These are phyloP conservation scores for Nomada fabriciana DNA, from an alignment of 2,888 invertebrate species.

Conservation along the genomic window DNA sequence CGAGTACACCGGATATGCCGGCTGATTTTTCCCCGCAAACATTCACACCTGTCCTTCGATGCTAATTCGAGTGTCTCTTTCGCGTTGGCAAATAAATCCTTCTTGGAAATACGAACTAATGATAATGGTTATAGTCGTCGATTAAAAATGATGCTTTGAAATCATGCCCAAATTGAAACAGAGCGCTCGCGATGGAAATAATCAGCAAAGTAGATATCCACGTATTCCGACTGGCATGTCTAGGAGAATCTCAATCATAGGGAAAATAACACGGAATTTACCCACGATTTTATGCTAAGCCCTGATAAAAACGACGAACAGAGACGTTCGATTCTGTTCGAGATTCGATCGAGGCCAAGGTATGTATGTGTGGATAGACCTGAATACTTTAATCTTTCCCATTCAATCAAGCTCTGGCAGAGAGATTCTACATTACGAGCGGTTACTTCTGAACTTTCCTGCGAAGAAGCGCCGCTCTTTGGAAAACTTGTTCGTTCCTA, in stretches of 20 bases:
- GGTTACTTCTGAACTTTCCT: slow-evolving; percentile 60
- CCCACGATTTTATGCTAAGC: not conserved
- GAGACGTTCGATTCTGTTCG: slow-evolving; percentile 29
- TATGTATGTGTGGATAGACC: slow-evolving; percentile 23
- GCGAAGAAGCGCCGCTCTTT: slow-evolving; percentile 50
- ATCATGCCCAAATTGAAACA: no score
- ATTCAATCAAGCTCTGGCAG: slow-evolving; percentile 52
- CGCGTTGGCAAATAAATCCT: not conserved
- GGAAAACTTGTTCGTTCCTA: slow-evolving; percentile 62
- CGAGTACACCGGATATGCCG: slow-evolving; percentile 61
- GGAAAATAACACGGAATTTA: slow-evolving; percentile 11
- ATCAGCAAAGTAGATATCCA: not conserved
- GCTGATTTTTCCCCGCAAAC: slow-evolving; percentile 58
- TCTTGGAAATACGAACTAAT: no score
- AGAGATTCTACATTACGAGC: slow-evolving; percentile 58
- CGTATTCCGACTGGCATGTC: not conserved
- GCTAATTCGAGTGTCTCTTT: no score
- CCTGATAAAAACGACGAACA: not conserved
- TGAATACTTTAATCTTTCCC: slow-evolving; percentile 60
- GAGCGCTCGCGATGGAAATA: not conserved
- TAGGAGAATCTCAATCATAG: not conserved
- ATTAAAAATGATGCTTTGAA: no score
- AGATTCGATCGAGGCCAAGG: not conserved
- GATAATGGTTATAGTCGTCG: no score
- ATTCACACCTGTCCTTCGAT: not conserved